Evolutionary conservation across 2,888 invertebrate species (phyloP), one percentile per base, ranked within the genome.

Genomic region (Metalampra italica): DNA sequence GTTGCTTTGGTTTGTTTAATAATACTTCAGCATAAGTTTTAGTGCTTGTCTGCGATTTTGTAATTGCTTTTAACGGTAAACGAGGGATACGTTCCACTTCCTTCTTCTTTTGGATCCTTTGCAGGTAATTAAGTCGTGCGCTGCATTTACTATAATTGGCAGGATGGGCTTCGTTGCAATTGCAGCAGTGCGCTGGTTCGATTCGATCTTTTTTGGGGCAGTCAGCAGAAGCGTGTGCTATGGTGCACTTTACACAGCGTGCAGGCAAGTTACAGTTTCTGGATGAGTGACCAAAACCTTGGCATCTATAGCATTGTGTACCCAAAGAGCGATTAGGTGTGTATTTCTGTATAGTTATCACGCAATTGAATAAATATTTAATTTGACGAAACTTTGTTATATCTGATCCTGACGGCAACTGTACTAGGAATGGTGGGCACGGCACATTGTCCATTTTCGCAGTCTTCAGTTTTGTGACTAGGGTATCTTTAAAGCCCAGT

Each of bases 291-390:
- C 56, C 56, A 45, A 57, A 57, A 0, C 32, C n/a, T 42, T 57
- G 53, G 38, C 56, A 56, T 12, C 56, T 36, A 40, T 29, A 56
- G 15, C 53, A 56, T 29, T 56, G 56, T 4, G 53, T 54, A 2
- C 55, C 47, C 3, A 15, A 2, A 11, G 11, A 13, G 5, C 13
- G 13, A 9, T 43, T 43, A 1, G 44, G 32, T 38, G 43, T 38
- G 9, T 29, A 48, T 37, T 32, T 43, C 7, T 29, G 9, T 3
- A 48, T 39, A 4, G 43, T 22, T 3, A 48, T 29, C 0, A 39
- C 43, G 29, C 47, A 48, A n/a, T 39, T 41, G 12, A 43, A 38
- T n/a, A 48, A 9, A 14, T 43, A 43, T 32, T 48, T 48, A 4
- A 48, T 48, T 43, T 39, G 48, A 3, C 44, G 13, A 34, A 44